phyloP scores from a whole-genome alignment of 2,888 invertebrate species.

The Oscheius sp. region DNA sequence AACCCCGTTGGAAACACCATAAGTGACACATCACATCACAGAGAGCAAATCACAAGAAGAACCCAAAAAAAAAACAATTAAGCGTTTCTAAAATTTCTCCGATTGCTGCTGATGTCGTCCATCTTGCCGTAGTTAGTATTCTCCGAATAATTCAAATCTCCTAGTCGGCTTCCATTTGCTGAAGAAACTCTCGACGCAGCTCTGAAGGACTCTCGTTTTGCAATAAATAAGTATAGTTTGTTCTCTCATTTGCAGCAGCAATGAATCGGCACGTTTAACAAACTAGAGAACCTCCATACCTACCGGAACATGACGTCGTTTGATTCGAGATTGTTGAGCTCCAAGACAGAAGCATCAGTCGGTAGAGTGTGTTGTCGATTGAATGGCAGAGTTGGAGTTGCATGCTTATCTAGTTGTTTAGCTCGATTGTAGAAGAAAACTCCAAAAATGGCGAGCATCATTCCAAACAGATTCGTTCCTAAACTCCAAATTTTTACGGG shows the following conservation, averaged over 20 bases:
- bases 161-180: slow-evolving; percentile 25
- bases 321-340: slow-evolving; percentile 31
- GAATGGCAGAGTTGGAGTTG: slow-evolving; percentile 25
- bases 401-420: slow-evolving; percentile 35
- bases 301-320: slow-evolving; percentile 38
- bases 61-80: background rate
- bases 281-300: background rate
- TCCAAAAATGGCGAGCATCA: slow-evolving; percentile 87
- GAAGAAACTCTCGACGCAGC: slow-evolving; percentile 3
- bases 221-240: background rate
- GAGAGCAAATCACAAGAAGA: background rate
- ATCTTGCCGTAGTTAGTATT: background rate
- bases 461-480: slow-evolving; percentile 82
- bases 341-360: slow-evolving; percentile 34
- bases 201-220: too few species aligned
- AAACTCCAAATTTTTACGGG: background rate
- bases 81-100: slow-evolving; percentile 10
- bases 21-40: slow-evolving; percentile 1
- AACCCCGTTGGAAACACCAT: too few species aligned
- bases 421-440: slow-evolving; percentile 87
- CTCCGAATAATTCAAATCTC: slow-evolving; percentile 20
- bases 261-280: background rate
- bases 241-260: background rate
- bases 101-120: slow-evolving; percentile 30
- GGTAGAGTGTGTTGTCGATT: slow-evolving; percentile 35